Evolutionary conservation across 2,888 invertebrate species (phyloP), one percentile per base, ranked within the genome.

Genomic region (Odontothrips loti): DNA sequence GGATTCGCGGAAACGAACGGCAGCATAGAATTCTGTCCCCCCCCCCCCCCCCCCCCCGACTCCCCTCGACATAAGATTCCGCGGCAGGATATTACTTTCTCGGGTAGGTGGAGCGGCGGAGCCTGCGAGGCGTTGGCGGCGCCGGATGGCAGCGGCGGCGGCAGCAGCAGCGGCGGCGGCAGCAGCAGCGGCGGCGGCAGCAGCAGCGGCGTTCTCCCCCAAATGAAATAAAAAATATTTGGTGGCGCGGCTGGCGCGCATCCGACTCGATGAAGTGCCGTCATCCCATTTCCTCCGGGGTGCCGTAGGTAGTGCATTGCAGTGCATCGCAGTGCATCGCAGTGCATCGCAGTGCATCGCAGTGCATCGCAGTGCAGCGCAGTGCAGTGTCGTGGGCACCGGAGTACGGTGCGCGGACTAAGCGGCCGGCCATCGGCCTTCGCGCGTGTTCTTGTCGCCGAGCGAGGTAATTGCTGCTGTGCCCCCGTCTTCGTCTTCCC

Each of bases 21-120:
- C 15, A 58, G 58, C 6, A 58, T 58, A n/a, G 58, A 58, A 58
- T 20, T 58, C n/a, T 58, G 17, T 58, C 15, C 58, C 23, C 23
- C 23, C 6, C 9, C 23, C 23, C 23, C 23, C 12, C 11, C 27
- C 9, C n/a, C 23, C 4, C 23, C 23, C 23, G 2, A 11, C 23
- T 75, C 12, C 27, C 23, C 9, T 23, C 23, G 68, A 10, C 68
- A 12, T 27, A 75, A 27, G 68, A 75, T 75, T 75, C 23, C 27
- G 68, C 68, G 68, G 27, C 68, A 9, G 68, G 68, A 75, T 75
- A 75, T 75, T 75, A 75, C 68, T 75, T 75, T 75, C 23, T 12
- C 68, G 34, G 68, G 68, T 9, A 68, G 68, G 23, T n/a, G 58
- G 58, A 6, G 58, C 58, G 20, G 58, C 23, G 68, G 68, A n/a